These are phyloP conservation scores for Dendrophyllia cribrosa DNA, from an alignment of 64 coral and sea anemone species.

Conservation along the genomic window DNA sequence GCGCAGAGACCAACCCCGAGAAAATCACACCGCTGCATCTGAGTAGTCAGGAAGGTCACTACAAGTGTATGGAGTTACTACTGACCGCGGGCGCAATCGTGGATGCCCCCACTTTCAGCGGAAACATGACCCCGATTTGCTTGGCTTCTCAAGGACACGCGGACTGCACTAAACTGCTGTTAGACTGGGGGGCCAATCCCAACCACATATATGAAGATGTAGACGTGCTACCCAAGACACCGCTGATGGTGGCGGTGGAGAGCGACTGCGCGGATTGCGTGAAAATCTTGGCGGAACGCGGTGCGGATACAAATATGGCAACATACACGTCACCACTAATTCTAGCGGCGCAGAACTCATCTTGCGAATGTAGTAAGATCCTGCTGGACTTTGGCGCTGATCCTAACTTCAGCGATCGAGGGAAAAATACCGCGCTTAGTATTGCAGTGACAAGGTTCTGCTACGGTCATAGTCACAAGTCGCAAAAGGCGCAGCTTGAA, in stretches of 20 bases:
- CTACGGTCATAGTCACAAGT: constrained; percentile 40
- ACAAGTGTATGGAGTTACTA: constrained; percentile 63
- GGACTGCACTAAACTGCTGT: constrained; percentile 71
- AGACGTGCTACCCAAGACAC: constrained; percentile 72
- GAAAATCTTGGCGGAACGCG: constrained; percentile 61
- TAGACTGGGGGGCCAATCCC: constrained; percentile 70
- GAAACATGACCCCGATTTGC: constrained; percentile 76
- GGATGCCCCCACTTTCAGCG: constrained; percentile 23
- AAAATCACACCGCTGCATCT: constrained; percentile 73
- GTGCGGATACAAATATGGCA: constrained; percentile 71
- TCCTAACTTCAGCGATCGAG: constrained; percentile 69
- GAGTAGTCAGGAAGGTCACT: constrained; percentile 64
- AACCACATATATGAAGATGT: constrained; percentile 71
- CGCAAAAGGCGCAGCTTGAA: constrained; percentile 38
- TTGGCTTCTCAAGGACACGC: constrained; percentile 61
- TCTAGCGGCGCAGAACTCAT: constrained; percentile 57
- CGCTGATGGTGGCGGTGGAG: constrained; percentile 73
- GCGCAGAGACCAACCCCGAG: constrained; percentile 47
- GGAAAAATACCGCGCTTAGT: constrained; percentile 76
- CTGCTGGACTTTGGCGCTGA: constrained; percentile 82
- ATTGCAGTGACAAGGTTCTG: constrained; percentile 69
- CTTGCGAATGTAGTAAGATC: constrained; percentile 41
- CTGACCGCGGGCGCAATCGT: constrained; percentile 34
- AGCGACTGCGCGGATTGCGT: constrained; percentile 62
- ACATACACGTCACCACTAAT: constrained; percentile 83